A percentile compares a stretch with the other conserved stretches of the same genome.
These are phyloP conservation scores for Pollenia labialis DNA, from an alignment of 2,888 invertebrate species.

Conservation along the genomic window DNA sequence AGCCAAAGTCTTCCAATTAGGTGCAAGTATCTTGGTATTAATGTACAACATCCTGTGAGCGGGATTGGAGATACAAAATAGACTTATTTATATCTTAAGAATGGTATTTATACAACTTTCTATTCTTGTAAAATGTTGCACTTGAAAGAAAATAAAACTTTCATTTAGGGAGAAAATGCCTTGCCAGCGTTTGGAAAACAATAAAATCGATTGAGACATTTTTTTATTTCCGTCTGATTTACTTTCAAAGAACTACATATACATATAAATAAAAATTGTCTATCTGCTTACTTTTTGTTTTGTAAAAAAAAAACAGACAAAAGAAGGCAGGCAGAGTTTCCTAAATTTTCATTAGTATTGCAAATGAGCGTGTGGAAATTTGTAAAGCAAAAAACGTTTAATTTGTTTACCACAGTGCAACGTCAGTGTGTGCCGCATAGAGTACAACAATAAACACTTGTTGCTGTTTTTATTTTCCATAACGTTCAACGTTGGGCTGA, in stretches of 20 bases:
- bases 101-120: too few species aligned
- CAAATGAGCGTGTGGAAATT: not conserved
- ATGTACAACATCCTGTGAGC: too few species aligned
- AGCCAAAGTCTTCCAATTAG: too few species aligned
- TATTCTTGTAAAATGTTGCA: too few species aligned
- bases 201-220: conserved; percentile 5
- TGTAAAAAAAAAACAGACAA: not conserved
- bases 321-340: conserved; percentile 14
- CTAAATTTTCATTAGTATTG: not conserved
- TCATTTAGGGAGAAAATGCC: too few species aligned
- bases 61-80: too few species aligned
- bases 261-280: conserved; percentile 9
- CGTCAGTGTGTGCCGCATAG: conserved; percentile 4
- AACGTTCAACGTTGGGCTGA: conserved; percentile 13
- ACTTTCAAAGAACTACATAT: conserved; percentile 37
- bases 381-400: not conserved
- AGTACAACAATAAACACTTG: conserved; percentile 17
- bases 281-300: not conserved
- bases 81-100: too few species aligned
- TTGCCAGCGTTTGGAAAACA: conserved; percentile 2
- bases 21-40: too few species aligned
- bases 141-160: too few species aligned
- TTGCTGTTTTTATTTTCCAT: conserved; percentile 20
- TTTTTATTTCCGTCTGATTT: conserved; percentile 49
- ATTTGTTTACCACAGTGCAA: conserved; percentile 1